Conservation (phyloP, 2,113 vertebrate genomes). For the Todiramphus saurophagus region DNA sequence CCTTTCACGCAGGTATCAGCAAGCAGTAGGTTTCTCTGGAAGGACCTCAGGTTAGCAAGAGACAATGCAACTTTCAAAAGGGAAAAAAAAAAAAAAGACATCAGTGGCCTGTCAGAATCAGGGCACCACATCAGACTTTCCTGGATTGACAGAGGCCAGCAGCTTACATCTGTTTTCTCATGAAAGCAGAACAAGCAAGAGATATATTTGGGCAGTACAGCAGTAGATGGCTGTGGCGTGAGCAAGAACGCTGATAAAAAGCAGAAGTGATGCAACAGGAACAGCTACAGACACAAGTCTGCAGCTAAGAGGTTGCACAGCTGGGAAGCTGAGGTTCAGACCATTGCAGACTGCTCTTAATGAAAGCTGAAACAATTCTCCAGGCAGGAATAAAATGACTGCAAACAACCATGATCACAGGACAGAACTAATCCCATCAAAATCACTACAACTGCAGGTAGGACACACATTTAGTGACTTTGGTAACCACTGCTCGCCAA, state of each 20-base stretch:
- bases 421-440: not conserved
- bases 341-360: not conserved
- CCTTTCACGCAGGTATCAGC: not conserved
- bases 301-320: not conserved
- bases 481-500: not conserved
- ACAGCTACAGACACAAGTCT: not conserved
- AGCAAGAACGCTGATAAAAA: not conserved
- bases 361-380: not conserved
- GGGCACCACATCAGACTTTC: not conserved
- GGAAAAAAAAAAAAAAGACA: not conserved
- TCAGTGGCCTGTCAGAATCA: not conserved
- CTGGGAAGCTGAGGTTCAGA: not conserved
- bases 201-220: accelerated
- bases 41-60: not conserved
- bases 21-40: not conserved
- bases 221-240: not conserved
- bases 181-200: not conserved
- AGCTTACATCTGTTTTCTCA: not conserved
- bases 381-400: not conserved
- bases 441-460: not conserved
- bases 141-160: not conserved
- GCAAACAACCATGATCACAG: not conserved
- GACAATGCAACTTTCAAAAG: not conserved
- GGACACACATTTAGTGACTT: not conserved
- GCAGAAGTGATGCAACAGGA: constrained; percentile 35